Evolutionary conservation across 1,140 invertebrate species (phyloP).

Genomic region (Cherax destructor): DNA sequence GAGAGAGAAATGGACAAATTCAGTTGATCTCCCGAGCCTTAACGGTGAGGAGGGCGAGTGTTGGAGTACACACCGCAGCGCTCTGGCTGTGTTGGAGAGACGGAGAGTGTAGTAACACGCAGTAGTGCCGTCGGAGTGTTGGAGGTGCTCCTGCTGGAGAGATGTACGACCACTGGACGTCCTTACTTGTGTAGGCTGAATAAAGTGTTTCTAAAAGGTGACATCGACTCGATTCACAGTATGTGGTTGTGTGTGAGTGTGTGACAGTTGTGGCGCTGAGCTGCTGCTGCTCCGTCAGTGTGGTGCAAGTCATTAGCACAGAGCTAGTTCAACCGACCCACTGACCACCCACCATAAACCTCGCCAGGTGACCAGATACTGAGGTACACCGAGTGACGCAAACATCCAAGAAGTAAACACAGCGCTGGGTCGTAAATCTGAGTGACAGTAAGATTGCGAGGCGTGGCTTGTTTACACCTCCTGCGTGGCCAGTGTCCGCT

Average conservation of each 20-base stretch:
- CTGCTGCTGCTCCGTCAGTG: background rate
- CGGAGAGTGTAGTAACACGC: too few relatives aligned
- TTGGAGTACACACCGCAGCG: background rate
- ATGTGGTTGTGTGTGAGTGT: background rate
- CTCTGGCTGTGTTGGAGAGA: background rate
- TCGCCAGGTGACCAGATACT: background rate
- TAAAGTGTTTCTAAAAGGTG: too few relatives aligned
- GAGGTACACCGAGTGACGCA: background rate
- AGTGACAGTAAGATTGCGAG: background rate
- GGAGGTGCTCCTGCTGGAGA: background rate
- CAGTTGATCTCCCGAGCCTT: constrained; percentile 46
- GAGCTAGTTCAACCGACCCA: background rate
- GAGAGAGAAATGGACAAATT: constrained; percentile 53
- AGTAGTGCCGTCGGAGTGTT: too few relatives aligned
- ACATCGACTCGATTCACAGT: too few relatives aligned
- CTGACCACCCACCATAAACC: constrained; percentile 12
- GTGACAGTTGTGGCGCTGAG: background rate
- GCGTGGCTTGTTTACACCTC: too few relatives aligned
- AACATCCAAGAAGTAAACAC: constrained; percentile 4
- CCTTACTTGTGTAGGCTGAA: too few relatives aligned
- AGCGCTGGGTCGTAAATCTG: background rate
- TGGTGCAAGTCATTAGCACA: constrained; percentile 7
- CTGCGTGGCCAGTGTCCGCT: too few relatives aligned
- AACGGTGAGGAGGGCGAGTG: constrained; percentile 28
- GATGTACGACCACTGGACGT: background rate